These are phyloP conservation scores for Drosophila pseudoananassae DNA, from an alignment of 1,140 invertebrate species.

Conservation along the genomic window DNA sequence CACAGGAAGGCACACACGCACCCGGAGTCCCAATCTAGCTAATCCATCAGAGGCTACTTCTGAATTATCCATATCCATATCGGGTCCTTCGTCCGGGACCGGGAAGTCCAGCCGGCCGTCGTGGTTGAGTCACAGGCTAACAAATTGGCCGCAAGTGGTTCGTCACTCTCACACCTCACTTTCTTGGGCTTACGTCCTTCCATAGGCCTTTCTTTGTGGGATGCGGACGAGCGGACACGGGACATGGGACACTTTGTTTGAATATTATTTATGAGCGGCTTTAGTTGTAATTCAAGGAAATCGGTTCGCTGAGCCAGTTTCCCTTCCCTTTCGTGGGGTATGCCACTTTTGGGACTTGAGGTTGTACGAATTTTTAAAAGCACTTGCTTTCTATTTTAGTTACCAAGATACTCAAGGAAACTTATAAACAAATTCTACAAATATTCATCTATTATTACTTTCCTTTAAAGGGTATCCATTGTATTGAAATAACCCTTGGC, in stretches of 20 bases:
- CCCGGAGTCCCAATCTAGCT: conserved; percentile 30
- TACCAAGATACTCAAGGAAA: too few species aligned
- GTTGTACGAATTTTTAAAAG: too few species aligned
- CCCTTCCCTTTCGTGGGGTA: neutral
- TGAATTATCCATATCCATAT: conserved; percentile 48
- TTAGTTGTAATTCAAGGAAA: conserved; percentile 80
- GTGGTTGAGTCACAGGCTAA: conserved; percentile 8
- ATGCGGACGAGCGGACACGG: conserved; percentile 21
- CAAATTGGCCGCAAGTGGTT: conserved; percentile 43
- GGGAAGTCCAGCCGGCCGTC: neutral
- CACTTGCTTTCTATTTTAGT: too few species aligned
- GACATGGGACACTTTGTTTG: conserved; percentile 76
- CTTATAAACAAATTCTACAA: too few species aligned
- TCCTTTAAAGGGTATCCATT: neutral
- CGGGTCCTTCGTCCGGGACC: conserved; percentile 3
- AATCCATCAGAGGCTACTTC: conserved; percentile 45
- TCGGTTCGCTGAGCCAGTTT: conserved; percentile 52
- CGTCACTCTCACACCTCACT: conserved; percentile 37
- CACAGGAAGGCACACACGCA: conserved; percentile 25
- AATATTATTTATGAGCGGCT: conserved; percentile 77
- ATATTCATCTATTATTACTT: too few species aligned
- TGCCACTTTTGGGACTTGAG: too few species aligned
- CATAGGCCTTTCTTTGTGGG: too few species aligned
- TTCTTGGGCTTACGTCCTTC: conserved; percentile 4
- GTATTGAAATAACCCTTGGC: neutral